Conservation (phyloP, 2,888 invertebrate species). For the Apodemia duryi region DNA sequence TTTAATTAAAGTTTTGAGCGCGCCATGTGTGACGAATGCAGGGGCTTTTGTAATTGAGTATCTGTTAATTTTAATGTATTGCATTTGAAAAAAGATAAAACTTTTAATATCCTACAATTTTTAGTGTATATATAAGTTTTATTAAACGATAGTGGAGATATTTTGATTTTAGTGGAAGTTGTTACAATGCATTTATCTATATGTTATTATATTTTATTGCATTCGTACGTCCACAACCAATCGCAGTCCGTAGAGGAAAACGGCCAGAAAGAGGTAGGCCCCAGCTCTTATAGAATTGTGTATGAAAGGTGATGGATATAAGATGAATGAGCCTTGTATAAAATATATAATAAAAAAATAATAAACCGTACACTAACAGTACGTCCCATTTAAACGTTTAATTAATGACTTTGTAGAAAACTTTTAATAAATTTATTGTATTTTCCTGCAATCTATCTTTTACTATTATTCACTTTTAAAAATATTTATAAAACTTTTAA, state of each 20-base stretch:
- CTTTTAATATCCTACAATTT: slow-evolving; percentile 58
- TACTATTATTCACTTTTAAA: slow-evolving; percentile 2
- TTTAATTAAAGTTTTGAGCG: slow-evolving; percentile 62
- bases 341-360: slow-evolving; percentile 1
- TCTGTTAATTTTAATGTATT: slow-evolving; percentile 58
- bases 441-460: slow-evolving; percentile 10
- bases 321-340: slow-evolving; percentile 28
- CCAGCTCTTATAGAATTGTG: slow-evolving; percentile 52
- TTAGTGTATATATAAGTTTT: slow-evolving; percentile 57
- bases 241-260: slow-evolving; percentile 79
- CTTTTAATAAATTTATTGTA: background rate
- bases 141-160: slow-evolving; percentile 56
- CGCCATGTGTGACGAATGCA: slow-evolving; percentile 59
- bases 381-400: background rate
- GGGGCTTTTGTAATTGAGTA: slow-evolving; percentile 70
- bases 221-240: slow-evolving; percentile 79
- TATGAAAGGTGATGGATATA: slow-evolving; percentile 44
- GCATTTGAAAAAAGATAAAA: slow-evolving; percentile 56
- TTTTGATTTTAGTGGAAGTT: slow-evolving; percentile 67
- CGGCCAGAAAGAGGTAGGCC: slow-evolving; percentile 77
- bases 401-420: background rate
- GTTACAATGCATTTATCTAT: slow-evolving; percentile 76
- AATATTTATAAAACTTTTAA: slow-evolving; percentile 21
- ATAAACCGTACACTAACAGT: slow-evolving; percentile 6
- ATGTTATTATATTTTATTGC: slow-evolving; percentile 78